These are phyloP conservation scores for Cetonia aurata DNA, from an alignment of 2,888 invertebrate genomes.

Conservation along the genomic window DNA sequence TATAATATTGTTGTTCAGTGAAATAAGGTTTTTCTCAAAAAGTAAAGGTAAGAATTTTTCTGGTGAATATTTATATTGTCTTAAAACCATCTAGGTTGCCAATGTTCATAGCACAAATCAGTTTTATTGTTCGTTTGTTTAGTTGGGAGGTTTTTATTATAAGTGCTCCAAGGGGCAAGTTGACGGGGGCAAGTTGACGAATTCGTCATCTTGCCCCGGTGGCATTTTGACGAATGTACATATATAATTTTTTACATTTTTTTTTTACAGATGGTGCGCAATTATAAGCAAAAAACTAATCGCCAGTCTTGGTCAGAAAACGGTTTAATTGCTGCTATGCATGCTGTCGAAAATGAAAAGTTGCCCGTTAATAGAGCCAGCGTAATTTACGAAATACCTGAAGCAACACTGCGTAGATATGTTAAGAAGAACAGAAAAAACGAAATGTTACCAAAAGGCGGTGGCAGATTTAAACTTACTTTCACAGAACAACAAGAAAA, in stretches of 20 bases:
- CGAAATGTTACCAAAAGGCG: conserved; percentile 4
- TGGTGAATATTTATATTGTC: too few relatives aligned
- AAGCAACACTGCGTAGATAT: conserved; percentile 6
- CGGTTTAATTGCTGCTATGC: background rate
- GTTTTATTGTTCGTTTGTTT: background rate
- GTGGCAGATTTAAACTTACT: background rate
- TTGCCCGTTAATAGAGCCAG: background rate
- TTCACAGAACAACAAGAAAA: conserved; percentile 2
- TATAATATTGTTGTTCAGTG: too few relatives aligned
- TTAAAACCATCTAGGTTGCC: too few relatives aligned
- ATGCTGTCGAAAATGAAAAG: background rate
- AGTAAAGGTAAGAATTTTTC: too few relatives aligned
- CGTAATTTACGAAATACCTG: conserved; percentile 6
- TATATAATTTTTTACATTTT: background rate
- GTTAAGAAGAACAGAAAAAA: background rate
- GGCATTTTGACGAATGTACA: conserved; percentile 1
- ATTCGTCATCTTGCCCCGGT: background rate
- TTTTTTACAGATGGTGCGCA: background rate
- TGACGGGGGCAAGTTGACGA: background rate
- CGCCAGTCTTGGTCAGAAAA: background rate
- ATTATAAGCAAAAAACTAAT: conserved; percentile 3
- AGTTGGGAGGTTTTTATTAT: background rate
- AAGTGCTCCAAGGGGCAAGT: background rate
- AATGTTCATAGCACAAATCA: too few relatives aligned
- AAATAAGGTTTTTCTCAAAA: too few relatives aligned